phyloP scores from a whole-genome alignment of 2,797 vertebrate genomes.

The Siniperca obscura region DNA sequence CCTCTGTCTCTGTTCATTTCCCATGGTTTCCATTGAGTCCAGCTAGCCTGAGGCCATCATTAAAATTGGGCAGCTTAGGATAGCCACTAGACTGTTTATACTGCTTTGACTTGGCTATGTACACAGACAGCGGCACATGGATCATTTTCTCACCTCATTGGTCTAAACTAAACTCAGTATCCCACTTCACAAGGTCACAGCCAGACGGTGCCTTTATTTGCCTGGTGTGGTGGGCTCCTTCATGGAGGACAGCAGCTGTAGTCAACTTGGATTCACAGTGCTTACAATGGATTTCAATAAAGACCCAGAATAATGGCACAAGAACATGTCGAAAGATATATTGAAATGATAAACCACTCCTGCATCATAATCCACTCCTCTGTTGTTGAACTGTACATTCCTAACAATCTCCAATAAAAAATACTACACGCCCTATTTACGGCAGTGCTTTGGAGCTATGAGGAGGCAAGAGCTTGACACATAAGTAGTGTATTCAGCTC shows the following conservation, averaged over 20 bases:
- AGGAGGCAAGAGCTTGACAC: neutral
- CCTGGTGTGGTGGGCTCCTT: neutral
- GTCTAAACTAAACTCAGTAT: conserved; percentile 10
- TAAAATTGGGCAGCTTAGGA: conserved; percentile 54
- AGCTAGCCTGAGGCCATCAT: conserved; percentile 48
- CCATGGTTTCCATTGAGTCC: conserved; percentile 59
- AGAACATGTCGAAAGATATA: neutral
- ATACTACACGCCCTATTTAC: too few relatives aligned
- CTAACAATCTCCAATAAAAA: neutral
- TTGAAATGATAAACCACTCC: neutral
- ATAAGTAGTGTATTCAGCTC: neutral
- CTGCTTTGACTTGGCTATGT: conserved; percentile 51
- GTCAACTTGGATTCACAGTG: neutral
- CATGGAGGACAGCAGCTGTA: neutral
- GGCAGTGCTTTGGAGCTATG: neutral
- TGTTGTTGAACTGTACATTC: neutral
- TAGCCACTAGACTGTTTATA: conserved; percentile 67
- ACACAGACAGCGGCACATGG: conserved; percentile 47
- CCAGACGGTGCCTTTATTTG: neutral
- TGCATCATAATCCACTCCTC: neutral
- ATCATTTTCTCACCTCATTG: conserved; percentile 45
- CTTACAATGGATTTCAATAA: neutral
- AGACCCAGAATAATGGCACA: neutral
- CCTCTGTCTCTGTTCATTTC: conserved; percentile 63
- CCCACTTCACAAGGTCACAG: conserved; percentile 12